These are phyloP conservation scores for Diachrysia chrysitis DNA, from an alignment of 2,888 invertebrate species.

Conservation along the genomic window DNA sequence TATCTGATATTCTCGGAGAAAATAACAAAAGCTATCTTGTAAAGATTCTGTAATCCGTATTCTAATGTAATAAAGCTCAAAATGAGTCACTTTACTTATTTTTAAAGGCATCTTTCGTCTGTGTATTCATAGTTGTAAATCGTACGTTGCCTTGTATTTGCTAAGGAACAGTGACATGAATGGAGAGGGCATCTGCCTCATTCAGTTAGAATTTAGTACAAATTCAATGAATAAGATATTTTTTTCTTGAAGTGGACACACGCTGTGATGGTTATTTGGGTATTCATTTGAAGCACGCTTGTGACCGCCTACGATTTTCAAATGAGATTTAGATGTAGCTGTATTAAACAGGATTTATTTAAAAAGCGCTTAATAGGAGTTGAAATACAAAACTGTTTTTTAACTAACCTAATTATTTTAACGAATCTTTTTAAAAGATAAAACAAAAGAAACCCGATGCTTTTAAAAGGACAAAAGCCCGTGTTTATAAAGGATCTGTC, in stretches of 20 bases:
- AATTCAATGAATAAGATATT: conserved; percentile 51
- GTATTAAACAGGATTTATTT: not conserved
- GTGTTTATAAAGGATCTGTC: conserved; percentile 16
- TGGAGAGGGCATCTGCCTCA: conserved; percentile 53
- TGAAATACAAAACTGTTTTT: not conserved
- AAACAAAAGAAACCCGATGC: conserved; percentile 3
- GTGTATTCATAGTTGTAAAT: conserved; percentile 50
- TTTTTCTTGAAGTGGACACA: conserved; percentile 59
- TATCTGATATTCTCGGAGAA: conserved; percentile 17
- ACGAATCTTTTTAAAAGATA: conserved; percentile 4
- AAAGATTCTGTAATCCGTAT: conserved; percentile 9
- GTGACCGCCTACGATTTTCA: conserved; percentile 40
- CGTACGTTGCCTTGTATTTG: conserved; percentile 48
- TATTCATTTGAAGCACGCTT: conserved; percentile 30
- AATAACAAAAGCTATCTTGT: not conserved
- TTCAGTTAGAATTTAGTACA: conserved; percentile 56
- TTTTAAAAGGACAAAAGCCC: conserved; percentile 17
- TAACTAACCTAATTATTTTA: conserved; percentile 6
- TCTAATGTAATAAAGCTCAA: not conserved
- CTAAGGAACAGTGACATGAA: conserved; percentile 49
- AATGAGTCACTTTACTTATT: not conserved
- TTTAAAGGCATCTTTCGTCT: conserved; percentile 17
- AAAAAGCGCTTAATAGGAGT: not conserved
- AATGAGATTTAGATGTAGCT: conserved; percentile 5
- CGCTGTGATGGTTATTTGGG: conserved; percentile 45